phyloP scores from a whole-genome alignment of 2,888 invertebrate genomes.

The Nomada fucata region DNA sequence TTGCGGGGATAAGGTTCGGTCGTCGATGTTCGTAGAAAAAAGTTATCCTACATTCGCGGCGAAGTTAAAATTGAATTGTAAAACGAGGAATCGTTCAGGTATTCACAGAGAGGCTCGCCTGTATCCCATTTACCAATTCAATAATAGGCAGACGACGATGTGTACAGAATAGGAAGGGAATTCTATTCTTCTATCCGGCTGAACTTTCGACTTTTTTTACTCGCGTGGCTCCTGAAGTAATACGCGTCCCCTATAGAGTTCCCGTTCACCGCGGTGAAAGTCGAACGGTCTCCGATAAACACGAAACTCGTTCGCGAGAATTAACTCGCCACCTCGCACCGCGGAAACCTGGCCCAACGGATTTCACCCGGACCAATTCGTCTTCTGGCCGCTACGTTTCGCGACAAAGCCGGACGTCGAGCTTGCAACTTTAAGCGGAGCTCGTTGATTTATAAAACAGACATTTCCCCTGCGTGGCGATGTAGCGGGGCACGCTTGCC shows the following conservation, averaged over 20 bases:
- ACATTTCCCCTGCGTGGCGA: conserved; percentile 30
- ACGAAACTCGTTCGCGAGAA: conserved; percentile 14
- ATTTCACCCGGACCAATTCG: background rate
- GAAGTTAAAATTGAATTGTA: background rate
- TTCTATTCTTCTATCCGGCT: too few species aligned
- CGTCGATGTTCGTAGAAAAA: too few species aligned
- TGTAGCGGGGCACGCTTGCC: background rate
- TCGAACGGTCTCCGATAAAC: conserved; percentile 38
- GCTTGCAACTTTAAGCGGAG: conserved; percentile 59
- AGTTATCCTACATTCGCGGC: too few species aligned
- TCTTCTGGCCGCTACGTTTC: background rate
- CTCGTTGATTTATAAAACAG: conserved; percentile 67
- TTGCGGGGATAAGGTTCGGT: background rate
- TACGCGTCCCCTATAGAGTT: too few species aligned
- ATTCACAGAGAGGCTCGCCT: too few species aligned
- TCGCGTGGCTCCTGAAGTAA: too few species aligned
- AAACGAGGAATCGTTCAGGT: background rate
- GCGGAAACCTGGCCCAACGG: background rate
- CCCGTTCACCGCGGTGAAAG: background rate
- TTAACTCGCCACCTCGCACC: conserved; percentile 37
- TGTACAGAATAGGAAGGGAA: too few species aligned
- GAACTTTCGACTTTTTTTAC: too few species aligned
- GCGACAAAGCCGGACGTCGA: background rate
- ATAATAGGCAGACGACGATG: too few species aligned
- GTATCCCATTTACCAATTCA: too few species aligned